These are phyloP conservation scores for Podarcis siculus DNA, from an alignment of 2,797 vertebrate species.

Conservation along the genomic window DNA sequence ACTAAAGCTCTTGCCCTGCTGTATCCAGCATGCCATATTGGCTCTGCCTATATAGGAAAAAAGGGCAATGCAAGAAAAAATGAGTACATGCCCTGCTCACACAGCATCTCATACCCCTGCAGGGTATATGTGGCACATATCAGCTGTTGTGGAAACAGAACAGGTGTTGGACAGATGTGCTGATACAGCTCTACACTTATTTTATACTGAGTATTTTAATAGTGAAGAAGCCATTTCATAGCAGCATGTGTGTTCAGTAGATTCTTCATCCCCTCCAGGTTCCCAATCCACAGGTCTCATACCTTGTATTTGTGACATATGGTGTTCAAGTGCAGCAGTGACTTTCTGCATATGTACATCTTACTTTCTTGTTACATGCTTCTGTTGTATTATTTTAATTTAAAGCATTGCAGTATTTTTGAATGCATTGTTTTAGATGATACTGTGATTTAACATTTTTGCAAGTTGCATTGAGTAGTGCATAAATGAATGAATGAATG, in stretches of 20 bases:
- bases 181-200: neutral
- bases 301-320: neutral
- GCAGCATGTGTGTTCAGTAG: neutral
- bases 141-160: slow-evolving; percentile 14
- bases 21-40: neutral
- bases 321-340: neutral
- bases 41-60: neutral
- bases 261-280: neutral
- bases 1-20: neutral
- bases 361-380: neutral
- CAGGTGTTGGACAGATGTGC: slow-evolving; percentile 17
- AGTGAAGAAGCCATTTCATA: neutral
- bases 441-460: too few relatives aligned
- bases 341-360: neutral
- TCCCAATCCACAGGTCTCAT: neutral
- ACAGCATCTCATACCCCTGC: neutral
- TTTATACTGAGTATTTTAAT: neutral
- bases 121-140: neutral
- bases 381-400: too few relatives aligned
- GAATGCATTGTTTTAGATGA: too few relatives aligned
- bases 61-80: neutral
- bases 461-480: too few relatives aligned
- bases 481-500: too few relatives aligned
- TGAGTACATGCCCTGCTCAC: neutral
- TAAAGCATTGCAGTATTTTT: too few relatives aligned